Percentiles rank a stretch among this genome's conserved stretches.
Evolutionary conservation across 2,113 vertebrate genomes (phyloP).

Genomic region (Catagonus wagneri): DNA sequence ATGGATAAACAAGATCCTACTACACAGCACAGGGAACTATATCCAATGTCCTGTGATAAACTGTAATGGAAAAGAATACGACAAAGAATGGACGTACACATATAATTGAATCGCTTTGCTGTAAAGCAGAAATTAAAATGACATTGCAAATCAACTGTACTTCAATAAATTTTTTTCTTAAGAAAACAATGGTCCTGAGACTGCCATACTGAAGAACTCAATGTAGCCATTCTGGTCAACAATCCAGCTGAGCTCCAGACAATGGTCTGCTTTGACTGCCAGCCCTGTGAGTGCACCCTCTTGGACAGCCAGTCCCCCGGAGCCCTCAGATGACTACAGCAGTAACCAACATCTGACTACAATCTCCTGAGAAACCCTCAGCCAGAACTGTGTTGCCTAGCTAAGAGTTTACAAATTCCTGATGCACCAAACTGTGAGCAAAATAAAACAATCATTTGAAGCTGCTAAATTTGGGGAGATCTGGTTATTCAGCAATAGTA

Average conservation of each 20-base stretch:
- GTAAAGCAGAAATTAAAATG: no score
- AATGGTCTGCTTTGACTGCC: background rate
- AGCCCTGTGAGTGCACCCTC: accelerated
- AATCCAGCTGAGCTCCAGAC: background rate
- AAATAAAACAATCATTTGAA: background rate
- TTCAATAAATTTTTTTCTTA: background rate
- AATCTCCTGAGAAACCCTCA: background rate
- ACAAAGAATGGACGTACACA: no score
- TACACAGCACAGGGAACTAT: no score
- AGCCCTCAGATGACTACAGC: background rate
- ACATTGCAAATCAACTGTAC: no score
- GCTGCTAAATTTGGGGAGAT: background rate
- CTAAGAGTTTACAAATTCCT: background rate
- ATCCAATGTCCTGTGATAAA: no score
- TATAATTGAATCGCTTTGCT: no score
- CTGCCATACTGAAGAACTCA: background rate
- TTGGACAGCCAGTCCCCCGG: background rate
- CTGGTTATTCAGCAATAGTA: background rate
- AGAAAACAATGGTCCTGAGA: background rate
- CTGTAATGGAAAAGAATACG: no score
- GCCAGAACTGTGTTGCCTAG: background rate
- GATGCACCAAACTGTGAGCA: background rate
- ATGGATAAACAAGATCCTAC: no score
- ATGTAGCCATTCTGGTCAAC: background rate
- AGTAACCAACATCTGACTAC: background rate